Conservation (phyloP, 2,113 vertebrate genomes). For the Sylvia atricapilla region DNA sequence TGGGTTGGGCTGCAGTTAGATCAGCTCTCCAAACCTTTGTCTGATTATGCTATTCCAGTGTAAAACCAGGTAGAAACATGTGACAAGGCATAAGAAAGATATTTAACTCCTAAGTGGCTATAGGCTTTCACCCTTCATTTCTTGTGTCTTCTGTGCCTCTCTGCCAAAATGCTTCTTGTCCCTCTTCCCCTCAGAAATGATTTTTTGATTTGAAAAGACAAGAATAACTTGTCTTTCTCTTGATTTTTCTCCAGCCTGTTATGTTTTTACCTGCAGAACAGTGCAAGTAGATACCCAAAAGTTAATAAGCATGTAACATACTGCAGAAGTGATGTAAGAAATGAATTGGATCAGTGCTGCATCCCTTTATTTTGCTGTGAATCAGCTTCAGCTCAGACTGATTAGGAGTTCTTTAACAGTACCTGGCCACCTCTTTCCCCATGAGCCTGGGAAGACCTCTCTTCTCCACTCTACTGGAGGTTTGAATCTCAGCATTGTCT, state of each 20-base stretch:
- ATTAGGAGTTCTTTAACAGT: not conserved
- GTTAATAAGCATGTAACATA: not conserved
- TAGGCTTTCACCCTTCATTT: not conserved
- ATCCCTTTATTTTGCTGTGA: not conserved
- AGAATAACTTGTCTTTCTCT: not conserved
- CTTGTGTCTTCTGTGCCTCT: not conserved
- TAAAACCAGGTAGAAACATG: not conserved
- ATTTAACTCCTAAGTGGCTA: not conserved
- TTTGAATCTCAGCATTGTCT: not conserved
- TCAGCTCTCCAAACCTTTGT: not conserved
- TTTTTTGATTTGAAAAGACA: too few relatives aligned
- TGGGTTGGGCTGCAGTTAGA: not conserved
- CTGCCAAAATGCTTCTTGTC: too few relatives aligned
- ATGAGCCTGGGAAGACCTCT: not conserved
- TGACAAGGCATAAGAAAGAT: not conserved
- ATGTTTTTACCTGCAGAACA: not conserved
- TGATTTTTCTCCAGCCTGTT: not conserved
- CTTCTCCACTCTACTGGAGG: not conserved
- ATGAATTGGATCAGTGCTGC: not conserved
- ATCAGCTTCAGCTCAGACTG: not conserved
- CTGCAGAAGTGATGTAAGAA: not conserved
- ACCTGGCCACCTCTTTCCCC: not conserved
- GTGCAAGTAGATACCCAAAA: not conserved
- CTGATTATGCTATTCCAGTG: not conserved
- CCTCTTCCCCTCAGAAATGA: too few relatives aligned